Evolutionary conservation across 2,888 invertebrate species (phyloP).

Genomic region (Pammene aurita): DNA sequence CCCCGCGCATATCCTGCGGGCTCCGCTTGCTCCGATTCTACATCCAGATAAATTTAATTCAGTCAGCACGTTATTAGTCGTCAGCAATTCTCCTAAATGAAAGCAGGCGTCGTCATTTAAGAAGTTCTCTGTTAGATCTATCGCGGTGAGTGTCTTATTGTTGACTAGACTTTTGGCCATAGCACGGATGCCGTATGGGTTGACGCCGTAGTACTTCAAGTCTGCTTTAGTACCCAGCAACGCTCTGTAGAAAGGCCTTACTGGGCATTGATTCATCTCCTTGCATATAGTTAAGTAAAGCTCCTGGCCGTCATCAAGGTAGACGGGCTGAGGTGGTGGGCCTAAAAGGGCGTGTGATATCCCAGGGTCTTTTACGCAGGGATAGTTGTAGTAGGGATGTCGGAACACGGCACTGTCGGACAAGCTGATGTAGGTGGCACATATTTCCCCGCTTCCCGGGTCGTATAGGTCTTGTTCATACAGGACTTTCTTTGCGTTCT

Average conservation of each 20-base stretch:
- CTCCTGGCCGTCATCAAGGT: constrained; percentile 66
- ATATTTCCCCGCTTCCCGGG: constrained; percentile 66
- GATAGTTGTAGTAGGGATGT: constrained; percentile 68
- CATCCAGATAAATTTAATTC: constrained; percentile 67
- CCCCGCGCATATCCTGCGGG: constrained; percentile 51
- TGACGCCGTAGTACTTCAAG: constrained; percentile 65
- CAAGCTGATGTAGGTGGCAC: constrained; percentile 58
- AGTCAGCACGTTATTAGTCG: constrained; percentile 53
- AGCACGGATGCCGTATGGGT: constrained; percentile 60
- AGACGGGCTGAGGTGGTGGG: constrained; percentile 52
- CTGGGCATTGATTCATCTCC: constrained; percentile 62
- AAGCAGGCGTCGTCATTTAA: constrained; percentile 64
- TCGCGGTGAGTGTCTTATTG: constrained; percentile 58
- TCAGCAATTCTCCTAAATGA: constrained; percentile 67
- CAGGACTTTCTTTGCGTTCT: constrained; percentile 55
- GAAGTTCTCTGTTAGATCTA: constrained; percentile 67
- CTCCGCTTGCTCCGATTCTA: constrained; percentile 61
- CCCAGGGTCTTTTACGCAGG: constrained; percentile 66
- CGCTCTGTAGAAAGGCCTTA: constrained; percentile 57
- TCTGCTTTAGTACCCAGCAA: constrained; percentile 59
- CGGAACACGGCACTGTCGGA: constrained; percentile 62
- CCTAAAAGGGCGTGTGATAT: constrained; percentile 59
- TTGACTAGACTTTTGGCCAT: constrained; percentile 62
- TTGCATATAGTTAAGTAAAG: constrained; percentile 63
- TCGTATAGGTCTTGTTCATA: constrained; percentile 56